Evolutionary conservation across 2,113 vertebrate species (phyloP).

Genomic region (Podarcis raffonei): DNA sequence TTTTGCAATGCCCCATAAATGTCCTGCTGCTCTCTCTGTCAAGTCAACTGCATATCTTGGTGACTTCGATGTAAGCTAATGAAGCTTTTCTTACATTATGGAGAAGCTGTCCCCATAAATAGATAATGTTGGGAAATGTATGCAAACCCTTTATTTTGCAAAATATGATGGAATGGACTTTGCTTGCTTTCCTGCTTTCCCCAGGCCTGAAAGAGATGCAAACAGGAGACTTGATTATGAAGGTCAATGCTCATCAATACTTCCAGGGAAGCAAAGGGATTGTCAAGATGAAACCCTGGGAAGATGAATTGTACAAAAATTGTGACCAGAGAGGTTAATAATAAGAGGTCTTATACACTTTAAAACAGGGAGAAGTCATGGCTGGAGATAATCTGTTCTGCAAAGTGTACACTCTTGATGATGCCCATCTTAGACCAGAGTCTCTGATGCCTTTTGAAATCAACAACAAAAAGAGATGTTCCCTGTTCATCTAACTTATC

Average conservation of each 20-base stretch:
- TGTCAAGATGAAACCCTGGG: conserved; percentile 18
- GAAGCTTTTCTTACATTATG: not conserved
- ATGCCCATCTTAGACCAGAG: conserved; percentile 7
- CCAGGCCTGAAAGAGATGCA: conserved; percentile 22
- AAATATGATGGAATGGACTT: not conserved
- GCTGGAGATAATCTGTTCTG: conserved; percentile 14
- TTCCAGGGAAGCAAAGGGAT: conserved; percentile 18
- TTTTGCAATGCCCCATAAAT: not conserved
- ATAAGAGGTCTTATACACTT: conserved; percentile 4
- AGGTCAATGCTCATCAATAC: conserved; percentile 33
- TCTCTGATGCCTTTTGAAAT: not conserved
- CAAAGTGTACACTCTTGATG: conserved; percentile 3
- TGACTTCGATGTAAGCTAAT: not conserved
- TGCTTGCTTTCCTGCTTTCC: not conserved
- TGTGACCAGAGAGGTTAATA: conserved; percentile 5
- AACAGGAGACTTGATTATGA: conserved; percentile 20
- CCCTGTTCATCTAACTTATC: not conserved
- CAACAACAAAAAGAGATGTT: not conserved
- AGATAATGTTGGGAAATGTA: conserved; percentile 1
- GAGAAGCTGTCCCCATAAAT: not conserved
- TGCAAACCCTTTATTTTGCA: conserved; percentile 4
- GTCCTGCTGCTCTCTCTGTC: not conserved
- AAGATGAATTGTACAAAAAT: conserved; percentile 14
- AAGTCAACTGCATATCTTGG: not conserved
- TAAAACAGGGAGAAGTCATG: conserved; percentile 1